Evolutionary conservation across 2,113 vertebrate species (phyloP), one percentile per base, ranked within the genome.

Genomic region (Chitala chitala): DNA sequence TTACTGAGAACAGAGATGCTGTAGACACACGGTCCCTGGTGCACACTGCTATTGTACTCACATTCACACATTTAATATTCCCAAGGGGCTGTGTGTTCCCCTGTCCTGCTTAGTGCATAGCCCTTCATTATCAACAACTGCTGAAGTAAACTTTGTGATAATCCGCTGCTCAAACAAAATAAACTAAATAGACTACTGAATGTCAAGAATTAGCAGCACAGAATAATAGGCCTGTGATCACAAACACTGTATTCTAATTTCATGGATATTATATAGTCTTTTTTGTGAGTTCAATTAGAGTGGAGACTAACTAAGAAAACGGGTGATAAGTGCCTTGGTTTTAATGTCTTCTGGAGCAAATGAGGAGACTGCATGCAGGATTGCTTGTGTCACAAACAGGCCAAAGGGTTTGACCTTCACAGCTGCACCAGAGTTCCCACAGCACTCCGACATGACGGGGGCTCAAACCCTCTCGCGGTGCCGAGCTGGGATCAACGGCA

Each of bases 61-160:
- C 46, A 46, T 15, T 46, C 29, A 29, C 24, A 68, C 36, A 46
- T 46, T 48, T 68, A 68, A 68, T 68, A 68, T 68, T 68, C 64
- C 46, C 42, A 68, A 46, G 22, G 22, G 15, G 64, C 22, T 20
- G 24, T 46, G 42, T 46, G 64, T 48, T 68, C 40, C 22, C 29
- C 42, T 46, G 42, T 42, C 29, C 10, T 46, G n/a, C 64, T 66
- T 44, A 26, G 38, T 10, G 22, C 42, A 6, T 10, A 42, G 29
- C 20, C 10, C 24, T 68, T 68, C 46, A 26, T 6, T 29, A 46
- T 48, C 29, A 42, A 68, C 46, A 24, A 15, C 38, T 22, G 40
- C 22, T 13, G 42, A 68, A 48, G 44, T 68, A 48, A 68, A 7
- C 9, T 68, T 42, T 68, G 64, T 42, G 22, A 20, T 5, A 24